Conservation (phyloP, 2,888 invertebrate genomes). For the Tipula confusa region DNA sequence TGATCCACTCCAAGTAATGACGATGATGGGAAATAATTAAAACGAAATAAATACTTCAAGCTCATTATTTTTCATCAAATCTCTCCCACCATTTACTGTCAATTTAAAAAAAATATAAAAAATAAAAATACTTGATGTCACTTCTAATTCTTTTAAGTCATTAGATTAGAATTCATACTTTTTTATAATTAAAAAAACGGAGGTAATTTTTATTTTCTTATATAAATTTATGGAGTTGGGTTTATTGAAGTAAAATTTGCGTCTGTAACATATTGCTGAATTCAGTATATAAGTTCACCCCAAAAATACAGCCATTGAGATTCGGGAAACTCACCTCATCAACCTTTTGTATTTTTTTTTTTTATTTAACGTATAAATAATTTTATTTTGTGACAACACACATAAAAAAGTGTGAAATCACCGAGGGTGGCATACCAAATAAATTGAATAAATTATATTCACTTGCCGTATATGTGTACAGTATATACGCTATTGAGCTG, state of each 20-base stretch:
- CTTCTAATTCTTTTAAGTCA: slow-evolving; percentile 25
- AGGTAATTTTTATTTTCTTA: neutral
- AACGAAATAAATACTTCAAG: slow-evolving; percentile 12
- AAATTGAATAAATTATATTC: neutral
- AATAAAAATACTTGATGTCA: neutral
- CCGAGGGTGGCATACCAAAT: neutral
- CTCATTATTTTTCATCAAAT: slow-evolving; percentile 1
- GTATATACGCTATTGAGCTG: neutral
- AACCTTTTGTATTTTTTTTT: neutral
- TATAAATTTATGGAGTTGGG: neutral
- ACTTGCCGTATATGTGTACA: neutral
- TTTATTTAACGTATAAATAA: neutral
- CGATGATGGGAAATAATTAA: slow-evolving; percentile 20
- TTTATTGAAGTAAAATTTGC: neutral
- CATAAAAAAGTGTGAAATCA: slow-evolving; percentile 21
- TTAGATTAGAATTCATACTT: slow-evolving; percentile 20
- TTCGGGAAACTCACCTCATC: neutral
- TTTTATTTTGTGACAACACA: slow-evolving; percentile 9
- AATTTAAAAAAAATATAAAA: neutral
- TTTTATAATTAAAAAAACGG: neutral
- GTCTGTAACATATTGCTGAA: neutral
- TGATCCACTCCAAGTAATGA: neutral
- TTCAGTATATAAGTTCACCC: neutral
- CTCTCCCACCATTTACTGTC: slow-evolving; percentile 20
- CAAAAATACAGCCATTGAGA: neutral